Conservation (phyloP, 2,888 invertebrate genomes). For the Ichneumoninae sp. region DNA sequence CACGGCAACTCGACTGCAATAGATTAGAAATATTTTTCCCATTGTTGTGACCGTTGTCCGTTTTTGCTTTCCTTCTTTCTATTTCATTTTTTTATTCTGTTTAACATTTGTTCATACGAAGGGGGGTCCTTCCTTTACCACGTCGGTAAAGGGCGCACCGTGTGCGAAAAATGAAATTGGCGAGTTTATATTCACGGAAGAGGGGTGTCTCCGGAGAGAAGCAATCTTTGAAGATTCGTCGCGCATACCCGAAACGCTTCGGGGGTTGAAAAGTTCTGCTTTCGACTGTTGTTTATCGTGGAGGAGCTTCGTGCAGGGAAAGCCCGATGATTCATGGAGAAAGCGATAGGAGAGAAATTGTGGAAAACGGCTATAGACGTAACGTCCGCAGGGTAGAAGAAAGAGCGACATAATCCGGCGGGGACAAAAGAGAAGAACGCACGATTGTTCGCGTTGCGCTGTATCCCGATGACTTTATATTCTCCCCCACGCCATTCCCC, state of each 20-base stretch:
- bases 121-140: background rate
- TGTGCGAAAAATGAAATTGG: conserved; percentile 11
- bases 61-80: background rate
- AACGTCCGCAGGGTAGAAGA: conserved; percentile 29
- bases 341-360: conserved; percentile 30
- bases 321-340: conserved; percentile 2
- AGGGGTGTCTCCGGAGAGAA: background rate
- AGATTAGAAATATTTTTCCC: conserved; percentile 1
- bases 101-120: conserved; percentile 22
- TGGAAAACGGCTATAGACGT: conserved; percentile 3
- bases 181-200: background rate
- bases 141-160: conserved; percentile 19
- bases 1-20: background rate
- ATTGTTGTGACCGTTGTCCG: background rate
- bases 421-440: conserved; percentile 36
- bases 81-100: conserved; percentile 1
- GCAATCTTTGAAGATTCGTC: conserved; percentile 37
- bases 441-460: conserved; percentile 68
- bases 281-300: conserved; percentile 39
- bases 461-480: conserved; percentile 47
- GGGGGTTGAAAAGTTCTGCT: conserved; percentile 18
- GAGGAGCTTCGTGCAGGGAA: background rate
- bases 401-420: conserved; percentile 38
- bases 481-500: conserved; percentile 23
- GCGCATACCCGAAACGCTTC: conserved; percentile 22